Conservation (phyloP, 2,888 invertebrate genomes). For the Athalia circularis region DNA sequence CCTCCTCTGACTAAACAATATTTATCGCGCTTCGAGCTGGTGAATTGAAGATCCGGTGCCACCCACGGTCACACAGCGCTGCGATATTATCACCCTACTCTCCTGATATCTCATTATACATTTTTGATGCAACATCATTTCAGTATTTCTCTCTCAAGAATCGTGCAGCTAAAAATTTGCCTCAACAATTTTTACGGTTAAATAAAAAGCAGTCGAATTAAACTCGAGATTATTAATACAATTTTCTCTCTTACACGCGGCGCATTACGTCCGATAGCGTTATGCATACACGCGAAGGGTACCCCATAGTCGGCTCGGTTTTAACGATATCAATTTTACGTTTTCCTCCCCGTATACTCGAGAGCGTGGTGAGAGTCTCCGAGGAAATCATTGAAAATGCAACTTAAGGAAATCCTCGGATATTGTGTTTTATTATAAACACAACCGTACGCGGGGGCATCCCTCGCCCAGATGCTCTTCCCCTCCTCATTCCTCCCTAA, state of each 20-base stretch:
- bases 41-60: conserved; percentile 70
- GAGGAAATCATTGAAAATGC: conserved; percentile 88
- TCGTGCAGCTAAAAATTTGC: neutral
- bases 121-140: neutral
- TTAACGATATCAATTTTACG: conserved; percentile 67
- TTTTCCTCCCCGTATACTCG: conserved; percentile 49
- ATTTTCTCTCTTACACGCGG: neutral
- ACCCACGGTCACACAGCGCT: conserved; percentile 57
- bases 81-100: conserved; percentile 19
- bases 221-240: conserved; percentile 32
- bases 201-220: conserved; percentile 20
- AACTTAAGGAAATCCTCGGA: conserved; percentile 76
- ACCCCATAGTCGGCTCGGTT: conserved; percentile 51
- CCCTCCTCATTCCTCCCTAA: conserved; percentile 44
- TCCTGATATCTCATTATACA: neutral
- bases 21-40: conserved; percentile 64
- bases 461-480: conserved; percentile 46
- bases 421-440: conserved; percentile 74
- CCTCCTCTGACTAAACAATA: conserved; percentile 66
- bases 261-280: neutral
- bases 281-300: neutral
- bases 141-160: neutral
- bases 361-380: conserved; percentile 75
- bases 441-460: conserved; percentile 33
- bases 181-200: neutral